Conservation (phyloP, 2,888 invertebrate genomes). For the Caenorhabditis sinica region DNA sequence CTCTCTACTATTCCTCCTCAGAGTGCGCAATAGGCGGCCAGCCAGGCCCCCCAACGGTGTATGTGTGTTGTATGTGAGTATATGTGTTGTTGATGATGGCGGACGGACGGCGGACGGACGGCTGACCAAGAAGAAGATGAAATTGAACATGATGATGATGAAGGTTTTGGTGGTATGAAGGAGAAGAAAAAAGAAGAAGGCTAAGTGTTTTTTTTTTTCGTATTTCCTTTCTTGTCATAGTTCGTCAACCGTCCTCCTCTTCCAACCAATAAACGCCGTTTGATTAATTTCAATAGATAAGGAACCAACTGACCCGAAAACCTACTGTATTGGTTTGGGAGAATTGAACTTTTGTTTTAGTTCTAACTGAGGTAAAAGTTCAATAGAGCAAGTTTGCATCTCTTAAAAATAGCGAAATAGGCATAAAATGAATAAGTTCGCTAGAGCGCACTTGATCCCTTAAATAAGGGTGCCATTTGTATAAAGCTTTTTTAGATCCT, state of each 20-base stretch:
- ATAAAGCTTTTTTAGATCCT: too few species aligned
- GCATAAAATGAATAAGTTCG: too few species aligned
- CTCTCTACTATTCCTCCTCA: not conserved
- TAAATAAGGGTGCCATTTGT: too few species aligned
- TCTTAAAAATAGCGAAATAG: too few species aligned
- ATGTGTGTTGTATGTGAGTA: conserved; percentile 29
- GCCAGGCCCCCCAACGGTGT: conserved; percentile 2
- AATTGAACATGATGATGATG: conserved; percentile 19
- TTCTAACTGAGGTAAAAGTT: not conserved
- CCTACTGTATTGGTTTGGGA: not conserved
- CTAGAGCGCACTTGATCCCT: too few species aligned
- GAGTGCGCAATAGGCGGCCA: conserved; percentile 1
- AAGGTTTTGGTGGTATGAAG: not conserved
- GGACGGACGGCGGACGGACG: not conserved
- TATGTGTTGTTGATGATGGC: conserved; percentile 31
- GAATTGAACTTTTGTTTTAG: not conserved
- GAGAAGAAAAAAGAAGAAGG: conserved; percentile 17
- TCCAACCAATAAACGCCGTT: conserved; percentile 5
- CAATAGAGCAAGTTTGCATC: not conserved
- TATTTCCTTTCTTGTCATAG: not conserved
- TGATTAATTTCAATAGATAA: conserved; percentile 18
- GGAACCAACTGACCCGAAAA: not conserved
- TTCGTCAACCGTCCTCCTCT: not conserved
- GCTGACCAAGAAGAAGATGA: conserved; percentile 40
- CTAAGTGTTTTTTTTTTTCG: conserved; percentile 35